Evolutionary conservation across 2,888 invertebrate species (phyloP).

Genomic region (Lasius platythorax): DNA sequence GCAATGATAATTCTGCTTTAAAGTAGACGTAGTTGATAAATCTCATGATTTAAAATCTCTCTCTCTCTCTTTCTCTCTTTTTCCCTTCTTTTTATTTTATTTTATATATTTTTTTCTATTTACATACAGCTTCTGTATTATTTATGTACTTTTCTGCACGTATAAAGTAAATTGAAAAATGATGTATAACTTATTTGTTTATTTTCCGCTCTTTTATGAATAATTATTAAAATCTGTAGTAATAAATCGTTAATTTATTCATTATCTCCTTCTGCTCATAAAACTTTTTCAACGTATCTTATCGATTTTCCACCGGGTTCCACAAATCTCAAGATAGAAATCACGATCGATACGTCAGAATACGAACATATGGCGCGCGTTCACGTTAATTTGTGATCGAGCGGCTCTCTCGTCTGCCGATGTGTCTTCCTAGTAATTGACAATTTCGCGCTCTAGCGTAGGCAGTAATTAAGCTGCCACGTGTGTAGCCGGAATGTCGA

Average conservation of each 20-base stretch:
- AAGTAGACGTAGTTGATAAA: neutral
- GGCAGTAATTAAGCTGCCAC: constrained; percentile 80
- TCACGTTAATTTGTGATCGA: constrained; percentile 63
- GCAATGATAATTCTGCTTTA: neutral
- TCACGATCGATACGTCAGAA: constrained; percentile 37
- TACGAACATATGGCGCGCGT: neutral
- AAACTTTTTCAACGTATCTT: neutral
- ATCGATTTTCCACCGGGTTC: neutral
- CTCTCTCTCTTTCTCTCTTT: neutral
- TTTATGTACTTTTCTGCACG: neutral
- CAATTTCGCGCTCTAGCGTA: constrained; percentile 78
- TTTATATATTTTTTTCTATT: neutral
- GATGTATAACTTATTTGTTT: neutral
- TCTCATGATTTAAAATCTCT: neutral
- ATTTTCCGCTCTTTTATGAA: neutral
- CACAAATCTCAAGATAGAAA: neutral
- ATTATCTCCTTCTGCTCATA: neutral
- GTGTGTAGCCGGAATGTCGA: constrained; percentile 50
- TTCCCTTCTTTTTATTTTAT: neutral
- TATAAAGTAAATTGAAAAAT: neutral
- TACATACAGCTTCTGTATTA: neutral
- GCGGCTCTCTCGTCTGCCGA: neutral
- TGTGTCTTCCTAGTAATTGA: constrained; percentile 73
- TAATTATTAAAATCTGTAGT: neutral
- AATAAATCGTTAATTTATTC: neutral